These are phyloP conservation scores for Anas flavirostris DNA, from an alignment of 2,797 vertebrate species.

Conservation along the genomic window DNA sequence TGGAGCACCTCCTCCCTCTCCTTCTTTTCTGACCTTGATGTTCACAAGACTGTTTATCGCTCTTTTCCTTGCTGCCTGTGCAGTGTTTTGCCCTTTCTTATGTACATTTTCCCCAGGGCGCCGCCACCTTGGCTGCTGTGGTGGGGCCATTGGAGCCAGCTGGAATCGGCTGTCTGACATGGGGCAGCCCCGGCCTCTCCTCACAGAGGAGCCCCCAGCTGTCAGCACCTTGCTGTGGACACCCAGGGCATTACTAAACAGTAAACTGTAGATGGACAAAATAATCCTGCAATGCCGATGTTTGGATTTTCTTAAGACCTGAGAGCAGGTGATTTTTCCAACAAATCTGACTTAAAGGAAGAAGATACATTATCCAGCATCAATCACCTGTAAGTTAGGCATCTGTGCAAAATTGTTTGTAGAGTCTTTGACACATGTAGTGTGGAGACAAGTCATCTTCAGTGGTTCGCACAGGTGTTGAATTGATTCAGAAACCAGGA, in stretches of 20 bases:
- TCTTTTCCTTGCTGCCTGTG: fast-evolving
- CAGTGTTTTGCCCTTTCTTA: not conserved
- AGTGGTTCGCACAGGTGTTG: fast-evolving
- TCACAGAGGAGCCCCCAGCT: fast-evolving
- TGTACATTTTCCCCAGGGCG: fast-evolving
- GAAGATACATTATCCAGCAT: not conserved
- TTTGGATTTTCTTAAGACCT: not conserved
- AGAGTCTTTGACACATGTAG: fast-evolving
- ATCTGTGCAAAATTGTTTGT: not conserved
- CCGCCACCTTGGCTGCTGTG: fast-evolving
- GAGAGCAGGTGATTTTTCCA: not conserved
- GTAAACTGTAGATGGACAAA: not conserved
- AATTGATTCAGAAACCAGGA: not conserved
- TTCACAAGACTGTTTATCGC: not conserved
- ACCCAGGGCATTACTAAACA: not conserved
- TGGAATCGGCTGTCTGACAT: fast-evolving
- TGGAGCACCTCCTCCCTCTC: not conserved
- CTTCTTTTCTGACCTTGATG: not conserved
- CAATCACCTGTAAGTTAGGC: fast-evolving
- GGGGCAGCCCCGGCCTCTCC: fast-evolving
- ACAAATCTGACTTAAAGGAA: not conserved
- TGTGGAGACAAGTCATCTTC: not conserved
- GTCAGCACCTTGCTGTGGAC: not conserved
- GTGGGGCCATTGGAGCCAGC: not conserved
- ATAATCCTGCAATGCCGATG: not conserved